phyloP scores from a whole-genome alignment of 2,888 invertebrate species.

The Eilema sororculum region DNA sequence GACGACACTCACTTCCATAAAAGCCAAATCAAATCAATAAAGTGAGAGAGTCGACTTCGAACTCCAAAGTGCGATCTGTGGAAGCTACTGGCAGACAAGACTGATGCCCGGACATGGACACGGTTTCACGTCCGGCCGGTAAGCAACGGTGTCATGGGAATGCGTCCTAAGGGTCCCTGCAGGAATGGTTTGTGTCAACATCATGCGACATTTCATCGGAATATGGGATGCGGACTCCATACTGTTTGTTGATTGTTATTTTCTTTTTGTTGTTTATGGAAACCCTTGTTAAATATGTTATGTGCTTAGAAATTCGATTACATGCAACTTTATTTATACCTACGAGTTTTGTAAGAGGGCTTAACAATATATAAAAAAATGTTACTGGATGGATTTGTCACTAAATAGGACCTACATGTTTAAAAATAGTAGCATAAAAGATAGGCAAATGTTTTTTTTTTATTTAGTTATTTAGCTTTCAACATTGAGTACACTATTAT shows the following conservation, averaged over 20 bases:
- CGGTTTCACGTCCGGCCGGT: background rate
- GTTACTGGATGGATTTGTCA: too few species aligned
- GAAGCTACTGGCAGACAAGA: too few species aligned
- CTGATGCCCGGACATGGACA: background rate
- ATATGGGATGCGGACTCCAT: constrained; percentile 19
- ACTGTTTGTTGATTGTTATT: constrained; percentile 23
- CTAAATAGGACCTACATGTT: too few species aligned
- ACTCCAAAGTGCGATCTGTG: too few species aligned
- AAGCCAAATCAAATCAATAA: background rate
- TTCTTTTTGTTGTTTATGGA: constrained; percentile 11
- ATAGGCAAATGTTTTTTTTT: too few species aligned
- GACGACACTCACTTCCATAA: too few species aligned
- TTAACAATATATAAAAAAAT: too few species aligned
- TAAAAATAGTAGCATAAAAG: background rate
- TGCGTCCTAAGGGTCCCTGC: constrained; percentile 22
- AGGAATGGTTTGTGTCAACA: constrained; percentile 25
- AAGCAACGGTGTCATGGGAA: background rate
- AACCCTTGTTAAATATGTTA: constrained; percentile 17
- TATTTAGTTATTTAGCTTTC: too few species aligned
- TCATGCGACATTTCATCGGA: constrained; percentile 23
- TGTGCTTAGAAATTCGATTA: constrained; percentile 13
- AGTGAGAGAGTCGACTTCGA: background rate
- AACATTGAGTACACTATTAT: too few species aligned
- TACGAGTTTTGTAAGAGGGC: background rate
- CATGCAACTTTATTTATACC: background rate